A percentile compares a stretch with the other conserved stretches of the same genome.
These are phyloP conservation scores for Campylomormyrus tamandua DNA, from an alignment of 2,113 vertebrate species.

Conservation along the genomic window DNA sequence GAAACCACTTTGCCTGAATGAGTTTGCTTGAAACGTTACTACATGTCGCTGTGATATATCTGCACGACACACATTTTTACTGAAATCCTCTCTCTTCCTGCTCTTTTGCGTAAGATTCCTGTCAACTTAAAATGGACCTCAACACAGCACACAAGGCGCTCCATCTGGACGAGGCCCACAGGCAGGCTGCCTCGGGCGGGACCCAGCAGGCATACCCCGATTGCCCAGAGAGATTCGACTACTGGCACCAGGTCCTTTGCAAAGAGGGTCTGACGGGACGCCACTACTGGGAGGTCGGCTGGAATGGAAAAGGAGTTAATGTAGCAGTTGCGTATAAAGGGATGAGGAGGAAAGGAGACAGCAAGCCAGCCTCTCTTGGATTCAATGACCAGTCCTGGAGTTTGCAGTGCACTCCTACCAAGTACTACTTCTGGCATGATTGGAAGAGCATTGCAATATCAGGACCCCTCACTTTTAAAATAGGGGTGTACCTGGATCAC, in stretches of 20 bases:
- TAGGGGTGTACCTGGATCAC: slow-evolving; percentile 7
- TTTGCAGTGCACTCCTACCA: neutral
- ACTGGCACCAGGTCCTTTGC: slow-evolving; percentile 3
- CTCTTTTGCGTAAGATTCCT: neutral
- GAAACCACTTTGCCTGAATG: neutral
- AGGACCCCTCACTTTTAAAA: neutral
- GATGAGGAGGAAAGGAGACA: slow-evolving; percentile 14
- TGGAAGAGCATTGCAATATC: neutral
- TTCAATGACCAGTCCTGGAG: slow-evolving; percentile 7
- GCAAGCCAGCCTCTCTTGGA: neutral
- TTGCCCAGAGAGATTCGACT: neutral
- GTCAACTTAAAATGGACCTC: neutral
- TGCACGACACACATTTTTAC: neutral
- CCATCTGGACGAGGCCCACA: neutral
- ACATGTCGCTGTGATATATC: neutral
- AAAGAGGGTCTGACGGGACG: neutral
- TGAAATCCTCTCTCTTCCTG: neutral
- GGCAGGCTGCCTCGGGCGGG: neutral
- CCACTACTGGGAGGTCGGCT: slow-evolving; percentile 24
- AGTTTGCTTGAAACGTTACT: neutral
- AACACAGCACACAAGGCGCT: neutral
- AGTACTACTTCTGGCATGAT: neutral
- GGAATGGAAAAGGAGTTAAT: neutral
- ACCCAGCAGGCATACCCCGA: neutral
- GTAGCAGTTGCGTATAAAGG: slow-evolving; percentile 9